Percentiles rank a stretch among this genome's conserved stretches.
These are phyloP conservation scores for Paramormyrops hopkinsi DNA, from an alignment of 2,797 vertebrate species.

Conservation along the genomic window DNA sequence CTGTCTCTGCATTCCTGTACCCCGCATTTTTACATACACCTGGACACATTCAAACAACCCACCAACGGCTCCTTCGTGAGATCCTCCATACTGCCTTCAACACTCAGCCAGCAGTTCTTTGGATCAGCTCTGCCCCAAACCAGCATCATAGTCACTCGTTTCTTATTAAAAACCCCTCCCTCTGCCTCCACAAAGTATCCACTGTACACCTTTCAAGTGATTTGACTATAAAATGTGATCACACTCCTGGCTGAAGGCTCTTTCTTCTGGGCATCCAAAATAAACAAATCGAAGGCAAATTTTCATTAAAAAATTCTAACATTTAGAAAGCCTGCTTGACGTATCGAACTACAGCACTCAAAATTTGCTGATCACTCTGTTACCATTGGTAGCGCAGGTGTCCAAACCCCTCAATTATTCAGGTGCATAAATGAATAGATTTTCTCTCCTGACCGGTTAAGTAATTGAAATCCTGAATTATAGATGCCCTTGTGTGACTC, in stretches of 20 bases:
- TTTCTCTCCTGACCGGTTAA: conserved; percentile 42
- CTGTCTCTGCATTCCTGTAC: background rate
- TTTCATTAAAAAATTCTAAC: background rate
- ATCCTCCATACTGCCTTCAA: background rate
- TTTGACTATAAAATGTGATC: background rate
- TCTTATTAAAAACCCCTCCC: background rate
- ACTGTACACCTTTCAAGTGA: background rate
- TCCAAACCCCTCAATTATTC: conserved; percentile 55
- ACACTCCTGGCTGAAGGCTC: background rate
- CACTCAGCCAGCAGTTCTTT: background rate
- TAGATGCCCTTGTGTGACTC: conserved; percentile 46
- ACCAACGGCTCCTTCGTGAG: background rate
- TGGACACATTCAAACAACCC: background rate
- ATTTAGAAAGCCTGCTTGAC: background rate
- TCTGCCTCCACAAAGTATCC: background rate
- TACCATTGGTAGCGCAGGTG: background rate
- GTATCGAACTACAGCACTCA: background rate
- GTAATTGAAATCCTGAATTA: conserved; percentile 50
- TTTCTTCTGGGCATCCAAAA: background rate
- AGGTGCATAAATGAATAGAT: conserved; percentile 51
- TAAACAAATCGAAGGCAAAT: background rate
- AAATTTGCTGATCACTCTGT: background rate
- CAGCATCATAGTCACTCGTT: background rate
- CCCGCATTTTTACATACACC: background rate
- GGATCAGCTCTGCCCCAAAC: background rate